Conservation (phyloP, 2,113 vertebrate genomes). For the Chaetura pelagica region DNA sequence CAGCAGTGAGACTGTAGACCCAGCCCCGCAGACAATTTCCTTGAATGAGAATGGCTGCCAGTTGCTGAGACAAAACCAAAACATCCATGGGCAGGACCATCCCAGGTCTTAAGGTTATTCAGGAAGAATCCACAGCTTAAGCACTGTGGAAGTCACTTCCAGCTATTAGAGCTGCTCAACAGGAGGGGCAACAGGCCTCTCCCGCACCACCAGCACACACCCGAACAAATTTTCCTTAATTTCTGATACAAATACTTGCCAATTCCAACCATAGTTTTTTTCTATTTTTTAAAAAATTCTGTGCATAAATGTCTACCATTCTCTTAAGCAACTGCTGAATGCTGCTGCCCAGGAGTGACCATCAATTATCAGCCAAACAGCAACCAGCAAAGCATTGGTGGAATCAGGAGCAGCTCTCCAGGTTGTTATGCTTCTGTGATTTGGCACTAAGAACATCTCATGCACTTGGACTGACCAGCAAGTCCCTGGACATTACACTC, state of each 20-base stretch:
- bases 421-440: fast-evolving
- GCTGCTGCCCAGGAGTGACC: fast-evolving
- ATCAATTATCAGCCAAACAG: background rate
- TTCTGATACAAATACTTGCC: background rate
- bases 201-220: background rate
- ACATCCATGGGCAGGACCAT: background rate
- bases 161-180: background rate
- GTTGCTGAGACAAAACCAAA: constrained; percentile 63
- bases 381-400: background rate
- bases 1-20: background rate
- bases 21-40: constrained; percentile 51
- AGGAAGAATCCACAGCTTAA: background rate
- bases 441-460: background rate
- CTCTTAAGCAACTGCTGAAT: background rate
- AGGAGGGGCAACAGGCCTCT: background rate
- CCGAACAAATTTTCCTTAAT: background rate
- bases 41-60: constrained; percentile 56
- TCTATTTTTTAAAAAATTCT: background rate
- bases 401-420: background rate
- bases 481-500: background rate
- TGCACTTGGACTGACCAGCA: background rate
- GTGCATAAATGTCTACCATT: background rate
- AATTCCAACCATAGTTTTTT: fast-evolving
- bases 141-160: background rate
- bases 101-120: background rate